These are phyloP conservation scores for Hormaphis cornu DNA, from an alignment of 1,140 invertebrate species.

Conservation along the genomic window DNA sequence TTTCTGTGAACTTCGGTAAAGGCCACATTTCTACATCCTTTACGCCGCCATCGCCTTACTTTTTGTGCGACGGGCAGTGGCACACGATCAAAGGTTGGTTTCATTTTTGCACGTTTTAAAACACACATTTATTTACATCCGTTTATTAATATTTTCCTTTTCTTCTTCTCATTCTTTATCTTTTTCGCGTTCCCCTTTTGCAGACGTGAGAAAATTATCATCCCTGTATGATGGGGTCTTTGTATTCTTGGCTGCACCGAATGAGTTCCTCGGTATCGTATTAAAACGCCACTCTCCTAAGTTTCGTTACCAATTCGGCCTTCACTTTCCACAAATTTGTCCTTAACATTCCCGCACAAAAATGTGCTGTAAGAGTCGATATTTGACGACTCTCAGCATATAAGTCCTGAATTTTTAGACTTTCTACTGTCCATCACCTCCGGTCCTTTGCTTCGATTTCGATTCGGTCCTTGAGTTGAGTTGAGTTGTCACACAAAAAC, in stretches of 20 bases:
- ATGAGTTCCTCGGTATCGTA: no score
- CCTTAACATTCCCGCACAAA: no score
- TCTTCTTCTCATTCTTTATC: neutral
- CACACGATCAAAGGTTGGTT: constrained; percentile 72
- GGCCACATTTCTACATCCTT: constrained; percentile 68
- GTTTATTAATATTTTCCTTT: constrained; percentile 23
- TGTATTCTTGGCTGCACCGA: no score
- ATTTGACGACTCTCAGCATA: no score
- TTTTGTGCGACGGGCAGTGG: constrained; percentile 85
- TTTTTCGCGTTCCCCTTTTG: constrained; percentile 34
- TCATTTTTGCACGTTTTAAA: constrained; percentile 14
- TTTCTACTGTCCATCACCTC: no score
- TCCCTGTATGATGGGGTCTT: neutral
- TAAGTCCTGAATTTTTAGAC: no score
- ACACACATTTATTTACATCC: neutral
- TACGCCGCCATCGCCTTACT: constrained; percentile 55
- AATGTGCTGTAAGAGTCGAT: no score
- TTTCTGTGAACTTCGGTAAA: constrained; percentile 75
- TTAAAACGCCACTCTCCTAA: no score
- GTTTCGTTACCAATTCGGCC: no score
- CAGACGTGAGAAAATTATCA: constrained; percentile 34
- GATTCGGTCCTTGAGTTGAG: no score
- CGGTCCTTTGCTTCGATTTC: no score
- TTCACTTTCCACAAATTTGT: no score
- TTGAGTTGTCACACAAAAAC: neutral